A percentile compares a stretch with the other conserved stretches of the same genome.
Conservation (phyloP, 2,113 vertebrate genomes). For the Petroica traversi region DNA sequence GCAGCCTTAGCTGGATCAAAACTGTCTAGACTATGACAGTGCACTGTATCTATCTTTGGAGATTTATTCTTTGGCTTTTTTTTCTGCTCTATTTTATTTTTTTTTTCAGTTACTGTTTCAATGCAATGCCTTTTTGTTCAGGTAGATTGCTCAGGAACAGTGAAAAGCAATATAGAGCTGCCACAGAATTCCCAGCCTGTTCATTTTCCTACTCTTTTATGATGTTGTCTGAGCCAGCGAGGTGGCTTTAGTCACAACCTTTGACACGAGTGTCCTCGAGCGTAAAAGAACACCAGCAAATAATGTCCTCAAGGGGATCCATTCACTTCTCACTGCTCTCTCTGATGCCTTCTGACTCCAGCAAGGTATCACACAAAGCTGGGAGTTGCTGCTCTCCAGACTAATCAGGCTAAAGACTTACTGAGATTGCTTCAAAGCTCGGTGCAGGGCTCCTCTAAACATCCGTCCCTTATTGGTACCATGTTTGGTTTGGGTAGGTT, state of each 20-base stretch:
- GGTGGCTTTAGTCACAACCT: background rate
- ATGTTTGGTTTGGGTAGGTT: background rate
- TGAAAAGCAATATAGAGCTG: background rate
- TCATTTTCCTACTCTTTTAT: background rate
- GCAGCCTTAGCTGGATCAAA: background rate
- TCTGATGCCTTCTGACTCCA: background rate
- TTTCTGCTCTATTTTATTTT: background rate
- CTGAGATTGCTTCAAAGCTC: background rate
- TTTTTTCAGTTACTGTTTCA: background rate
- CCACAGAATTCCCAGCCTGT: background rate
- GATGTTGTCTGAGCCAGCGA: background rate
- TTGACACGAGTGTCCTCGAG: background rate
- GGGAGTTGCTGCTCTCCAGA: background rate
- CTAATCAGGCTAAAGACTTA: background rate
- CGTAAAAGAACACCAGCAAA: background rate
- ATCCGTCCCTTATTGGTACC: background rate
- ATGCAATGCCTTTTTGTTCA: background rate
- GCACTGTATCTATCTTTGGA: background rate
- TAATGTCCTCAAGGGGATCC: background rate
- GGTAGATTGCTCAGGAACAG: background rate
- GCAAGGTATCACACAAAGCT: background rate
- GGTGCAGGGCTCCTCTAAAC: background rate
- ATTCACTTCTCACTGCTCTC: background rate
- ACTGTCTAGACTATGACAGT: background rate
- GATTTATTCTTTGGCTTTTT: background rate